Evolutionary conservation across 2,113 vertebrate species (phyloP).

Genomic region (Cyphomyrus discorhynchus): DNA sequence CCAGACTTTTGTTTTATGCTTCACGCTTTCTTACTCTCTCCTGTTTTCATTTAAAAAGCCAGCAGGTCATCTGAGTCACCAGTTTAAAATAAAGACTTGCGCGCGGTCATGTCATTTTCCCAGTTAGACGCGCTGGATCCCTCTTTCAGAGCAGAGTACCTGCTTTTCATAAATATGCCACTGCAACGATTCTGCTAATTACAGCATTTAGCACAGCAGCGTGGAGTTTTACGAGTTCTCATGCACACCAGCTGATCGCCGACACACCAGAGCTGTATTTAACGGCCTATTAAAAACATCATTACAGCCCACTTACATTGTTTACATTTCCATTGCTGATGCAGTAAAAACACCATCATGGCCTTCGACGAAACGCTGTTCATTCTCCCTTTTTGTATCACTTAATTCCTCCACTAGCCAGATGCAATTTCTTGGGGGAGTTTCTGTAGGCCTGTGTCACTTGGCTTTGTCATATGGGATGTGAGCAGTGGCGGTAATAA

Average conservation of each 20-base stretch:
- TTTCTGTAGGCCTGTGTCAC: background rate
- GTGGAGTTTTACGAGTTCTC: background rate
- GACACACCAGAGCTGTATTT: background rate
- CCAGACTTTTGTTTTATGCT: background rate
- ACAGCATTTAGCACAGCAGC: background rate
- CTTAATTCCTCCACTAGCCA: background rate
- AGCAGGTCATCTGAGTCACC: background rate
- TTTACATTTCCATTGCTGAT: background rate
- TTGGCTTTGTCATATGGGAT: background rate
- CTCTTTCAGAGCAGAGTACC: background rate
- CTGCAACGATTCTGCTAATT: background rate
- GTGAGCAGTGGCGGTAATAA: background rate
- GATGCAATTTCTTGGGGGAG: background rate
- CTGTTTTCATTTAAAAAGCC: background rate
- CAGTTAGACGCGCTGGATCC: background rate
- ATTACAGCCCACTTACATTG: too few species aligned
- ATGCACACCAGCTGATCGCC: background rate
- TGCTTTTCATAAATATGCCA: background rate
- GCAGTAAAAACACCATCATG: background rate
- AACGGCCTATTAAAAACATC: background rate
- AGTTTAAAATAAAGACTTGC: background rate
- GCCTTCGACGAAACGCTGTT: background rate
- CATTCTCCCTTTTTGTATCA: background rate
- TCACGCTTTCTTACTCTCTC: background rate
- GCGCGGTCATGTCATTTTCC: background rate